Percentiles rank a stretch among this genome's conserved stretches.
These are phyloP conservation scores for Heliconius aoede DNA, from an alignment of 2,888 invertebrate genomes.

Conservation along the genomic window DNA sequence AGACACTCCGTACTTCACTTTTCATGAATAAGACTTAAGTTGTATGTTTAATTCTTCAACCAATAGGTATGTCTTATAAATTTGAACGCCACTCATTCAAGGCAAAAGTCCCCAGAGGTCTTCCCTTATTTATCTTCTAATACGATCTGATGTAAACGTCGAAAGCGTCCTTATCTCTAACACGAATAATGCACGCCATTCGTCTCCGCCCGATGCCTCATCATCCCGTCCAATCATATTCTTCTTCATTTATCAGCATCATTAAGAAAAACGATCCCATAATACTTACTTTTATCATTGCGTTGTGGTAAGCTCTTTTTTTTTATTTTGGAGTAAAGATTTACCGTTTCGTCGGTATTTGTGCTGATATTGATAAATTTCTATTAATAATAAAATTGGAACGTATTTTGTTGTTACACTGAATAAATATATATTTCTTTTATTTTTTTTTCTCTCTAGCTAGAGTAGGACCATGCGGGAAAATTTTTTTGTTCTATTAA, in stretches of 20 bases:
- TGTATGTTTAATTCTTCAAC: too few relatives aligned
- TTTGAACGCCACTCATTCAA: conserved; percentile 2
- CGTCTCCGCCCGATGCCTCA: conserved; percentile 67
- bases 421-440: too few relatives aligned
- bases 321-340: conserved; percentile 1
- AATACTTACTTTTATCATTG: conserved; percentile 38
- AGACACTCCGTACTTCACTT: too few relatives aligned
- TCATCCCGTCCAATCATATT: conserved; percentile 64
- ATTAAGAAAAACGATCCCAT: conserved; percentile 54
- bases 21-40: too few relatives aligned
- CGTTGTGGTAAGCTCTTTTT: conserved; percentile 26
- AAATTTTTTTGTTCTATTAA: background rate
- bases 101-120: conserved; percentile 9
- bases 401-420: background rate
- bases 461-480: too few relatives aligned
- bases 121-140: conserved; percentile 54
- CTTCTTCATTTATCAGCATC: conserved; percentile 67
- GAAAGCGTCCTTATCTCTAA: conserved; percentile 70
- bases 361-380: background rate
- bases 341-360: conserved; percentile 12
- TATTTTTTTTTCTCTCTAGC: too few relatives aligned
- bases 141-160: conserved; percentile 69
- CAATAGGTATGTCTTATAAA: background rate
- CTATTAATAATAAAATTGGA: background rate
- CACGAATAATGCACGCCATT: conserved; percentile 71